A percentile compares a stretch with the other conserved stretches of the same genome.
Evolutionary conservation across 1,140 invertebrate species (phyloP).

Genomic region (Pseudomyrmex cubaensis): DNA sequence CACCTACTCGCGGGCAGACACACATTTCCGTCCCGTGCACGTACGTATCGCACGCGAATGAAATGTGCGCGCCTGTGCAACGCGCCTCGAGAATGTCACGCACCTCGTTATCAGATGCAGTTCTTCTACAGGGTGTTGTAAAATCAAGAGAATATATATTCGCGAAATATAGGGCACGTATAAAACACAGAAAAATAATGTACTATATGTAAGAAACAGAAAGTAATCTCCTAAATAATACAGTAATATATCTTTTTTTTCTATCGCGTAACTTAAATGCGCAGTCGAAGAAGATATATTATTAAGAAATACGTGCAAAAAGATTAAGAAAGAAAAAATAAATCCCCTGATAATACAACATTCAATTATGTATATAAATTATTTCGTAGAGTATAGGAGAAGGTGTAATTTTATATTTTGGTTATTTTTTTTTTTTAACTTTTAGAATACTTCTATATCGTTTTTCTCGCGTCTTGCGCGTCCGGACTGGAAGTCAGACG

Average conservation of each 20-base stretch:
- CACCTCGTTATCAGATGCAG: constrained; percentile 62
- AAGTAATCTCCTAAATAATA: too few relatives aligned
- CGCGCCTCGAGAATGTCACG: constrained; percentile 63
- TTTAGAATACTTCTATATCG: neutral
- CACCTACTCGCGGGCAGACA: neutral
- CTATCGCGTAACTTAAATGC: too few relatives aligned
- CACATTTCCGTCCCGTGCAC: neutral
- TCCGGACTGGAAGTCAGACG: constrained; percentile 7
- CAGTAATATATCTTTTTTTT: too few relatives aligned
- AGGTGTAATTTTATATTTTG: neutral
- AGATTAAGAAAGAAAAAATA: too few relatives aligned
- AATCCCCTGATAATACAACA: too few relatives aligned
- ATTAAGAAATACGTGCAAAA: too few relatives aligned
- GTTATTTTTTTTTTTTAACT: neutral
- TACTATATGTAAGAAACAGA: too few relatives aligned
- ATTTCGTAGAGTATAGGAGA: neutral
- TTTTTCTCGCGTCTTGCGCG: constrained; percentile 18
- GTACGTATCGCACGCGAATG: constrained; percentile 17
- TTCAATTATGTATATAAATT: neutral
- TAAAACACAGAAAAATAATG: neutral
- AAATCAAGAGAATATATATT: neutral
- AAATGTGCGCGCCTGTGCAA: constrained; percentile 36
- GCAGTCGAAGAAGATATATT: too few relatives aligned
- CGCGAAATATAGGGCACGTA: neutral
- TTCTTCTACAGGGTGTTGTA: constrained; percentile 18